Evolutionary conservation across 1,140 invertebrate genomes (phyloP).

Genomic region (Zaprionus capensis): DNA sequence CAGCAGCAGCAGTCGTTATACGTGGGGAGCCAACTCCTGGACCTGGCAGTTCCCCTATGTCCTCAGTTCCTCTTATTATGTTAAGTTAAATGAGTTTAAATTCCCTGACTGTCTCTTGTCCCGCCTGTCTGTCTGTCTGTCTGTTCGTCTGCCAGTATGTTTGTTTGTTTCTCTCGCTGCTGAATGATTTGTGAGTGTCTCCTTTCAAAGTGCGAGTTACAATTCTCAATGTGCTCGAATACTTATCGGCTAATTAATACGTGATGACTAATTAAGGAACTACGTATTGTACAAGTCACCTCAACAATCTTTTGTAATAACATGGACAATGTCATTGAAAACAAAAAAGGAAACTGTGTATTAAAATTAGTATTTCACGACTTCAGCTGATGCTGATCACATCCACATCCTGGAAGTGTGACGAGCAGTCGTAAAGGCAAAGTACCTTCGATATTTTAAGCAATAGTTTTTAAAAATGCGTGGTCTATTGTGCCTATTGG

Average conservation of each 20-base stretch:
- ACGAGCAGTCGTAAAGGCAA: too few species aligned
- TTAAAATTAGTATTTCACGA: too few species aligned
- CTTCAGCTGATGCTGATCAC: too few species aligned
- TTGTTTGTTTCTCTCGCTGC: constrained; percentile 52
- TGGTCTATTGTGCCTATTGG: too few species aligned
- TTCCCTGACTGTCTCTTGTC: constrained; percentile 14
- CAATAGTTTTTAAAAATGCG: too few species aligned
- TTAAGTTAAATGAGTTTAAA: constrained; percentile 55
- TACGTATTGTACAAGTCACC: not conserved
- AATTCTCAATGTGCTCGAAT: constrained; percentile 24
- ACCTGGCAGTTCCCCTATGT: constrained; percentile 18
- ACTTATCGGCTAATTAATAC: constrained; percentile 30
- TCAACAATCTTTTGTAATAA: not conserved
- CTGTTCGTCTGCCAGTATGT: constrained; percentile 46
- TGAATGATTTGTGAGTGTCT: constrained; percentile 70
- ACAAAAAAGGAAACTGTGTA: too few species aligned
- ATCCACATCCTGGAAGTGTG: too few species aligned
- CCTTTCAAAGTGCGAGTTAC: constrained; percentile 2
- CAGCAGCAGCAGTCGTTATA: constrained; percentile 23
- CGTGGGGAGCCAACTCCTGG: constrained; percentile 13
- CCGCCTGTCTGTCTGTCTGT: constrained; percentile 46
- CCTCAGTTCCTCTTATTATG: constrained; percentile 15
- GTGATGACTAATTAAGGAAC: constrained; percentile 26
- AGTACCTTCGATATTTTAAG: too few species aligned
- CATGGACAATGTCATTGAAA: not conserved